phyloP scores from a whole-genome alignment of 92 coral and sea anemone genomes.

The Hydrozoanthus gracilis region DNA sequence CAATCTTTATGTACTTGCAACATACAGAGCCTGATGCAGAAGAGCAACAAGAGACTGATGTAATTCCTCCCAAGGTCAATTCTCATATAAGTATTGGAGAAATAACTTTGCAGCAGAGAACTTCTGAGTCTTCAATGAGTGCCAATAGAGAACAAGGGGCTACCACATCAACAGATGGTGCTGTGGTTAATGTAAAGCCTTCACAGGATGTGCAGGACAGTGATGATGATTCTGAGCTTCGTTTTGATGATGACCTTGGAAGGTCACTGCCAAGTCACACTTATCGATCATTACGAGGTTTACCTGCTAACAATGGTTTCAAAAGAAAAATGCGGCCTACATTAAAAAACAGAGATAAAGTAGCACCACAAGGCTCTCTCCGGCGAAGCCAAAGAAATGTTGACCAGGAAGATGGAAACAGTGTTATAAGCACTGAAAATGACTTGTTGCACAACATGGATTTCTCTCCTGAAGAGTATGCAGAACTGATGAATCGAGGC shows the following conservation, averaged over 20 bases:
- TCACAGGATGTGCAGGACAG: constrained; percentile 29
- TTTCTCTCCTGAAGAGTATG: constrained; percentile 76
- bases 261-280: constrained; percentile 84
- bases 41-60: background rate
- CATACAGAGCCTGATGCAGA: constrained; percentile 23
- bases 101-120: constrained; percentile 4
- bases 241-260: constrained; percentile 54
- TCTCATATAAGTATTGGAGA: constrained; percentile 7
- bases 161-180: constrained; percentile 33
- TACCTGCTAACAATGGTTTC: constrained; percentile 83
- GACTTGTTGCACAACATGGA: constrained; percentile 65
- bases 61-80: background rate
- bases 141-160: background rate
- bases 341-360: constrained; percentile 55
- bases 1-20: background rate
- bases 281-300: constrained; percentile 72
- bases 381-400: constrained; percentile 38
- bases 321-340: constrained; percentile 74
- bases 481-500: constrained; percentile 69
- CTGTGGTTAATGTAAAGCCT: constrained; percentile 58
- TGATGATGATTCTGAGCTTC: constrained; percentile 59
- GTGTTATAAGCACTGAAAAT: constrained; percentile 60
- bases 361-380: constrained; percentile 51
- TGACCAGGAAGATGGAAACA: constrained; percentile 36
- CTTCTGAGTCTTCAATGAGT: background rate